Conservation (phyloP, 2,113 vertebrate species). For the Panthera leo region DNA sequence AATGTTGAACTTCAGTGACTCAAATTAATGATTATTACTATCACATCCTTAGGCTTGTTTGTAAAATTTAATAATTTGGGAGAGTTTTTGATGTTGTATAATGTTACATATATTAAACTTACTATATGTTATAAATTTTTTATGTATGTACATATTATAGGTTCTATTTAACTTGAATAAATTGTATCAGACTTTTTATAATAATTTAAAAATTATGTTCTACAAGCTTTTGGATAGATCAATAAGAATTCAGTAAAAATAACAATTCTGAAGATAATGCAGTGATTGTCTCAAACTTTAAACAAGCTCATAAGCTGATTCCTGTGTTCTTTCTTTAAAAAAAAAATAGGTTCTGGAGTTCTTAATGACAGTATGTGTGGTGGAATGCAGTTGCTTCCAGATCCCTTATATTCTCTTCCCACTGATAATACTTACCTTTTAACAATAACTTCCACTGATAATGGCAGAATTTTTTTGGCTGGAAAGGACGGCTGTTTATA, state of each 20-base stretch:
- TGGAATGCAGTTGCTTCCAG: constrained; percentile 96
- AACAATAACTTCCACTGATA: constrained; percentile 93
- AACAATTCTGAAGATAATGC: constrained; percentile 25
- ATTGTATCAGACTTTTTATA: neutral
- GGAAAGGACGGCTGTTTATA: constrained; percentile 98
- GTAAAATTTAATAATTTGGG: neutral
- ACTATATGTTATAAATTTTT: neutral
- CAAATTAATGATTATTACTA: neutral
- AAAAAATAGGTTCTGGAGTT: constrained; percentile 78
- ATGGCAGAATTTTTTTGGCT: constrained; percentile 96
- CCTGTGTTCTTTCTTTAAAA: constrained; percentile 2
- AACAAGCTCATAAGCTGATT: neutral
- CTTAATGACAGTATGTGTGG: constrained; percentile 96
- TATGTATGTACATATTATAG: neutral
- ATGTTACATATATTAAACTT: neutral
- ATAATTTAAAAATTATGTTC: neutral
- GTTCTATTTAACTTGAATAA: neutral
- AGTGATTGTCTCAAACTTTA: constrained; percentile 23
- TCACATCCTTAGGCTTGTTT: neutral
- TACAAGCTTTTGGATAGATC: neutral
- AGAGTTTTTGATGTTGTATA: constrained; percentile 10
- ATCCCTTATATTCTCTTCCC: constrained; percentile 96
- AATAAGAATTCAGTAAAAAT: constrained; percentile 1
- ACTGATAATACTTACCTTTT: constrained; percentile 97
- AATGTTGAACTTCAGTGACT: neutral